phyloP scores from a whole-genome alignment of 2,113 vertebrate species.

The Dermatemys mawii region DNA sequence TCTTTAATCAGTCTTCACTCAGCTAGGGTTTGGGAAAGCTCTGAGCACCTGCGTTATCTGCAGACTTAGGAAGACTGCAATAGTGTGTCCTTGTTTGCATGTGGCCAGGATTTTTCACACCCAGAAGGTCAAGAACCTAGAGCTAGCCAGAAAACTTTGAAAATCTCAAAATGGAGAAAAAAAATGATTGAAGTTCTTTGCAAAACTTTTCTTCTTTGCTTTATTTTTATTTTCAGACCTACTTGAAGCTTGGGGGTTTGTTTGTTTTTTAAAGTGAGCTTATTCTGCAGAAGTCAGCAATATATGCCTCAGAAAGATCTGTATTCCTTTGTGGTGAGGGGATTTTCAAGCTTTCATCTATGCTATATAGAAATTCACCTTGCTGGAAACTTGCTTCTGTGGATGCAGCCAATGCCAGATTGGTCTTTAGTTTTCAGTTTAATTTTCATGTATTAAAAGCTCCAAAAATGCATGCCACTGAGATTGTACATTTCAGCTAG shows the following conservation, averaged over 20 bases:
- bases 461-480: not conserved
- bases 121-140: not conserved
- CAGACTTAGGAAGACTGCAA: not conserved
- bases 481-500: accelerated
- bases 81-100: not conserved
- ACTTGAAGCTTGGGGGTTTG: not conserved
- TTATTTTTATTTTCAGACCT: not conserved
- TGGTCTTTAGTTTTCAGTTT: not conserved
- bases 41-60: not conserved
- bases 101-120: not conserved
- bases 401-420: not conserved
- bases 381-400: not conserved
- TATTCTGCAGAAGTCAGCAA: not conserved
- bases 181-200: not conserved
- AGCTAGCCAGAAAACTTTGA: not conserved
- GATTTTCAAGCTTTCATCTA: not conserved
- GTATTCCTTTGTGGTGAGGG: not conserved
- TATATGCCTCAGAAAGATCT: not conserved
- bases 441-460: not conserved
- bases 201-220: accelerated
- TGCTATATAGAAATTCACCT: not conserved
- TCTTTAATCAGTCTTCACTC: constrained; percentile 48
- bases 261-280: not conserved
- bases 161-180: not conserved
- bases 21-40: not conserved